Conservation (phyloP, 2,888 invertebrate species). For the Xestia ashworthii region DNA sequence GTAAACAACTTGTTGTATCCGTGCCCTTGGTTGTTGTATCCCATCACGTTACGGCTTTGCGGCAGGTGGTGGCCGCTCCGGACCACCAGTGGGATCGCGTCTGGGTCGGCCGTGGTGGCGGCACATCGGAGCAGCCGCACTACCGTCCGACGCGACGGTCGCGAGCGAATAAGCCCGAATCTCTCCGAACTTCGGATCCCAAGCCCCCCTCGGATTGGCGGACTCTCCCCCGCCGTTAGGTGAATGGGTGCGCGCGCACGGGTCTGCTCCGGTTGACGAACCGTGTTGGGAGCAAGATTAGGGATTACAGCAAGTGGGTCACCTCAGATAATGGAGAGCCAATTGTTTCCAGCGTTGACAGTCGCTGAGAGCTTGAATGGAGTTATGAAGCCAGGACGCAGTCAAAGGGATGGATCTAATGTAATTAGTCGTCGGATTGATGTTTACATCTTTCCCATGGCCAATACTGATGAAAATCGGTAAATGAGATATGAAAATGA, state of each 20-base stretch:
- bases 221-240: conserved; percentile 58
- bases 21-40: conserved; percentile 94
- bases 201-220: conserved; percentile 55
- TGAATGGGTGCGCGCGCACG: conserved; percentile 88
- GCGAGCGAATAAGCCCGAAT: conserved; percentile 75
- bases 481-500: background rate
- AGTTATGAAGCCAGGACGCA: conserved; percentile 44
- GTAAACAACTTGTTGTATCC: conserved; percentile 96
- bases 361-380: conserved; percentile 63
- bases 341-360: conserved; percentile 54
- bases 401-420: conserved; percentile 33
- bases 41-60: conserved; percentile 94
- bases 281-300: conserved; percentile 68
- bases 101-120: conserved; percentile 88
- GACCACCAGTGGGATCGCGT: conserved; percentile 89
- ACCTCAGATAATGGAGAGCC: conserved; percentile 70
- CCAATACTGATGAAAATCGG: background rate
- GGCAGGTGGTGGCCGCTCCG: conserved; percentile 87
- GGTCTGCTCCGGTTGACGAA: conserved; percentile 67
- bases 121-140: conserved; percentile 74
- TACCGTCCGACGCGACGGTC: conserved; percentile 76
- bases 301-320: conserved; percentile 77
- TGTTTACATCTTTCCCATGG: background rate
- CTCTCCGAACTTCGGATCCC: conserved; percentile 53
- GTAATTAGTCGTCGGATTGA: conserved; percentile 20